Conservation (phyloP, 2,113 vertebrate genomes). For the Peromyscus polionotus region DNA sequence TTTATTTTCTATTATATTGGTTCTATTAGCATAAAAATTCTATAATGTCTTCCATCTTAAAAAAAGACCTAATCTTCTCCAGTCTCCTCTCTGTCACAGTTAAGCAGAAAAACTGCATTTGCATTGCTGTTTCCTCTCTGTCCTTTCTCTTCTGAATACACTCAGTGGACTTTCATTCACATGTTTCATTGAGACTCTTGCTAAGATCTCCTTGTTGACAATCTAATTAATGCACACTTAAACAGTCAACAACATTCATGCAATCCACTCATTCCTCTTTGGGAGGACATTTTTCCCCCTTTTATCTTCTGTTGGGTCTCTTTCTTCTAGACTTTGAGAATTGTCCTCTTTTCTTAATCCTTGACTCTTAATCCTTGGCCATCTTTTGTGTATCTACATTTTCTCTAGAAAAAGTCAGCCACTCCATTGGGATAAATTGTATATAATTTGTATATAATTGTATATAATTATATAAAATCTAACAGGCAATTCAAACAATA, state of each 20-base stretch:
- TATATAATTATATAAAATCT: not conserved
- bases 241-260: not conserved
- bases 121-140: slow-evolving; percentile 15
- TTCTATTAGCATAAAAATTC: slow-evolving; percentile 39
- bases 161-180: not conserved
- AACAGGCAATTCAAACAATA: slow-evolving; percentile 12
- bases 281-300: not conserved
- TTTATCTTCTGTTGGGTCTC: slow-evolving; percentile 28
- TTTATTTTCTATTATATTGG: slow-evolving; percentile 28
- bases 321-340: not conserved
- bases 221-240: slow-evolving; percentile 10
- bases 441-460: no score
- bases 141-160: not conserved
- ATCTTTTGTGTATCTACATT: not conserved
- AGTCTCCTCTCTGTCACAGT: not conserved
- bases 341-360: not conserved
- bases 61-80: not conserved
- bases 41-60: not conserved
- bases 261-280: not conserved
- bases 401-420: slow-evolving; percentile 1
- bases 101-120: not conserved
- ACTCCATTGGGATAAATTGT: slow-evolving; percentile 37
- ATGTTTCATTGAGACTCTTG: slow-evolving; percentile 5
- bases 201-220: slow-evolving; percentile 9
- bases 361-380: not conserved